Conservation (phyloP, 2,113 vertebrate species). For the Ptilonorhynchus violaceus region DNA sequence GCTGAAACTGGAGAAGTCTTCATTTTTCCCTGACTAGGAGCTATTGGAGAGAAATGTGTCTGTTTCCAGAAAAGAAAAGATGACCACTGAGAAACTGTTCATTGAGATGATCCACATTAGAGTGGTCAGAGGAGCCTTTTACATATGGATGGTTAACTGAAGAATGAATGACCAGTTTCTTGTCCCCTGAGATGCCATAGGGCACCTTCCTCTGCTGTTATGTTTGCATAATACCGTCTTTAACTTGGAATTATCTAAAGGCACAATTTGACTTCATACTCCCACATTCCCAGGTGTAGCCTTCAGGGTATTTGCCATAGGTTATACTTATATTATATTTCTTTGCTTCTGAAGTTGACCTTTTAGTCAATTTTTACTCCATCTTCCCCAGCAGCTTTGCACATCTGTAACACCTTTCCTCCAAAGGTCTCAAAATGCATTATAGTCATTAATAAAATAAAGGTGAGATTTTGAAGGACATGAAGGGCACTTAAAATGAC, state of each 20-base stretch:
- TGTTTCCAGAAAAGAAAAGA: neutral
- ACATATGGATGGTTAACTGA: neutral
- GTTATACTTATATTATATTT: neutral
- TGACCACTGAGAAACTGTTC: neutral
- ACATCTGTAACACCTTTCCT: neutral
- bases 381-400: neutral
- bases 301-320: constrained; percentile 20
- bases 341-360: constrained; percentile 28
- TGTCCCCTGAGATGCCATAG: neutral
- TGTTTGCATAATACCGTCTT: neutral
- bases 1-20: neutral
- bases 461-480: neutral
- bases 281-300: neutral
- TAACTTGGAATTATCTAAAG: neutral
- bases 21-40: rapidly evolving
- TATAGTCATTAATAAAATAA: constrained; percentile 7
- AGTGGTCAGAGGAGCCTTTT: neutral
- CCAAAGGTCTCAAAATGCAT: neutral
- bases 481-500: neutral
- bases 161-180: neutral
- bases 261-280: neutral
- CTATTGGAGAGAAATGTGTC: neutral
- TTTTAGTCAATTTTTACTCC: constrained; percentile 16
- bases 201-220: neutral
- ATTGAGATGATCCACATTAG: neutral